These are phyloP conservation scores for Araneus ventricosus DNA, from an alignment of 1,140 invertebrate genomes.

Conservation along the genomic window DNA sequence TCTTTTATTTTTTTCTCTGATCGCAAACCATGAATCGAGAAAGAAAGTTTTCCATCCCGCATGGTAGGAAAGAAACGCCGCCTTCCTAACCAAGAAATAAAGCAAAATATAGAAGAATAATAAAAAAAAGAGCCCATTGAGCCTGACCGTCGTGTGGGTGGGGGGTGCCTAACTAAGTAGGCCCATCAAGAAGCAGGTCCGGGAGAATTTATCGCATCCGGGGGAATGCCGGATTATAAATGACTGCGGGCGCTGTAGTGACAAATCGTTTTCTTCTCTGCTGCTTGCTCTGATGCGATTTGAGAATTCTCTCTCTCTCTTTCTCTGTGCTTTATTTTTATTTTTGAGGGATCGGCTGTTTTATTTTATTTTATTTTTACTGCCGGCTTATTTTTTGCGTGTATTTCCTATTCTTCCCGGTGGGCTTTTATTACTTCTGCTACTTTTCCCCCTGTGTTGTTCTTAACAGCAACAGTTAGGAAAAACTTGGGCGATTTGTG, in stretches of 20 bases:
- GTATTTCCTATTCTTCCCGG: not conserved
- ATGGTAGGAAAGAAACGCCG: not conserved
- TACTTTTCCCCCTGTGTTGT: not conserved
- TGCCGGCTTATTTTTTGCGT: not conserved
- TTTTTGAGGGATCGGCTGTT: conserved; percentile 37
- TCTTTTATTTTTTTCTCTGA: not conserved
- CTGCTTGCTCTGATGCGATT: conserved; percentile 68
- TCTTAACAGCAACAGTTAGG: not conserved
- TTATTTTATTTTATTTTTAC: conserved; percentile 38
- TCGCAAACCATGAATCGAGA: not conserved
- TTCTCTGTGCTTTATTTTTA: conserved; percentile 31
- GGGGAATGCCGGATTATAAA: conserved; percentile 64
- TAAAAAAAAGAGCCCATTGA: not conserved
- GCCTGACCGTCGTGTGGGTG: not conserved
- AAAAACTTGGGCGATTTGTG: not conserved
- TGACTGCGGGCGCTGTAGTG: conserved; percentile 69
- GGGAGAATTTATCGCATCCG: conserved; percentile 70
- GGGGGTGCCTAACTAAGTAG: conserved; percentile 70
- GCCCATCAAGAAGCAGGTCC: conserved; percentile 72
- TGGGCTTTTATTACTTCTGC: conserved; percentile 8
- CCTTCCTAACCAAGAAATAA: conserved; percentile 7
- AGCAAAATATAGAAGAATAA: conserved; percentile 57
- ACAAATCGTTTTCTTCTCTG: conserved; percentile 72
- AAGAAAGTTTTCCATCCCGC: conserved; percentile 13
- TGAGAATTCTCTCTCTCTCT: conserved; percentile 65